Evolutionary conservation across 2,797 vertebrate genomes (phyloP).

Genomic region (Pangasius mekongensis): DNA sequence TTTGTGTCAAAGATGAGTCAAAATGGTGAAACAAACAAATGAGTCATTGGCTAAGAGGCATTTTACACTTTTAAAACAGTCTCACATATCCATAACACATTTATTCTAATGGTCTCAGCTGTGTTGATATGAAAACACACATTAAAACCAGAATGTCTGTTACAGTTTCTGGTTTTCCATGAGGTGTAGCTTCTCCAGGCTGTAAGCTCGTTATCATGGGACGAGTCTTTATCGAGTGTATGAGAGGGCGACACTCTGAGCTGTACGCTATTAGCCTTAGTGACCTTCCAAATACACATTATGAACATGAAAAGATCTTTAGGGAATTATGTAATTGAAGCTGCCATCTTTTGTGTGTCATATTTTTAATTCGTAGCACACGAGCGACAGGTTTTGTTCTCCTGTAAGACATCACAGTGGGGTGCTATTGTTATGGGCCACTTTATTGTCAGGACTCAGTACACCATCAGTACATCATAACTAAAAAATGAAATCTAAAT

Average conservation of each 20-base stretch:
- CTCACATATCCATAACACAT: not conserved
- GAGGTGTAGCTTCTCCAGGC: not conserved
- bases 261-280: not conserved
- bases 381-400: not conserved
- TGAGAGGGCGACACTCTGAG: not conserved
- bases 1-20: not conserved
- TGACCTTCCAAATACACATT: slow-evolving; percentile 12
- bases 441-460: not conserved
- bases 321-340: not conserved
- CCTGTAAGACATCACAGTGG: not conserved
- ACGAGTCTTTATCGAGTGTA: not conserved
- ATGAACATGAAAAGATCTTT: not conserved
- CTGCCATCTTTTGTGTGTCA: not conserved
- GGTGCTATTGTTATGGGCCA: not conserved
- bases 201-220: not conserved
- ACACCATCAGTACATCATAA: not conserved
- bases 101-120: too few species aligned
- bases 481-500: not conserved
- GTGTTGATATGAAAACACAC: not conserved
- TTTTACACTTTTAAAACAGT: not conserved
- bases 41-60: not conserved
- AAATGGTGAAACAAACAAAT: slow-evolving; percentile 3
- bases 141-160: not conserved
- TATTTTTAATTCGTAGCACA: not conserved
- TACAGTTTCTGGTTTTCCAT: not conserved